Conservation (phyloP, 2,888 invertebrate genomes). For the Eristalinus aeneus region DNA sequence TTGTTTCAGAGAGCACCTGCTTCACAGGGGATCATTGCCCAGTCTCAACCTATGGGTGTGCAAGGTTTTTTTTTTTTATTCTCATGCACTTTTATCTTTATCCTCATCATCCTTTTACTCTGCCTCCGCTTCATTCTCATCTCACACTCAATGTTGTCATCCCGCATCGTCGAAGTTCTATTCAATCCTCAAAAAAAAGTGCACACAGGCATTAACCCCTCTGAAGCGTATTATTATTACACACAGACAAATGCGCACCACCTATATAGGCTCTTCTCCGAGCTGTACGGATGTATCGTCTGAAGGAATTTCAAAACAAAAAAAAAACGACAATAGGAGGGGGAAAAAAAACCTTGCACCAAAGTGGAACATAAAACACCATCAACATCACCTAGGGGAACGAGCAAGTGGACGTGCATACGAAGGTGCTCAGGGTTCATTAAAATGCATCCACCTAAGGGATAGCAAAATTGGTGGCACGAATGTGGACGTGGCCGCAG, state of each 20-base stretch:
- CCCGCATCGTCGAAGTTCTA: slow-evolving; percentile 50
- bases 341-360: slow-evolving; percentile 50
- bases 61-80: neutral
- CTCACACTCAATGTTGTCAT: slow-evolving; percentile 15
- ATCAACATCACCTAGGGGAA: slow-evolving; percentile 61
- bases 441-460: slow-evolving; percentile 70
- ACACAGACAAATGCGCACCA: neutral
- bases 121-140: neutral
- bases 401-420: slow-evolving; percentile 18
- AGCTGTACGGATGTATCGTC: neutral
- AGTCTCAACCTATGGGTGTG: slow-evolving; percentile 22
- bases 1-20: slow-evolving; percentile 65
- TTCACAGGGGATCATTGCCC: slow-evolving; percentile 66
- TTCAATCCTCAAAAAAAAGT: slow-evolving; percentile 55
- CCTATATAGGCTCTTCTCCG: neutral
- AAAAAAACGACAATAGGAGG: slow-evolving; percentile 13
- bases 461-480: slow-evolving; percentile 64
- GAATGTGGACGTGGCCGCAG: slow-evolving; percentile 55
- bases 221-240: slow-evolving; percentile 62
- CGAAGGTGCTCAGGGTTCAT: slow-evolving; percentile 53
- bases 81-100: slow-evolving; percentile 61
- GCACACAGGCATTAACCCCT: slow-evolving; percentile 59
- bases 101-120: slow-evolving; percentile 39
- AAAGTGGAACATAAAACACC: slow-evolving; percentile 71
- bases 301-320: slow-evolving; percentile 57